Percentiles rank a stretch among this genome's conserved stretches.
phyloP scores from a whole-genome alignment of 2,113 vertebrate genomes.

The Nothoprocta pentlandii region DNA sequence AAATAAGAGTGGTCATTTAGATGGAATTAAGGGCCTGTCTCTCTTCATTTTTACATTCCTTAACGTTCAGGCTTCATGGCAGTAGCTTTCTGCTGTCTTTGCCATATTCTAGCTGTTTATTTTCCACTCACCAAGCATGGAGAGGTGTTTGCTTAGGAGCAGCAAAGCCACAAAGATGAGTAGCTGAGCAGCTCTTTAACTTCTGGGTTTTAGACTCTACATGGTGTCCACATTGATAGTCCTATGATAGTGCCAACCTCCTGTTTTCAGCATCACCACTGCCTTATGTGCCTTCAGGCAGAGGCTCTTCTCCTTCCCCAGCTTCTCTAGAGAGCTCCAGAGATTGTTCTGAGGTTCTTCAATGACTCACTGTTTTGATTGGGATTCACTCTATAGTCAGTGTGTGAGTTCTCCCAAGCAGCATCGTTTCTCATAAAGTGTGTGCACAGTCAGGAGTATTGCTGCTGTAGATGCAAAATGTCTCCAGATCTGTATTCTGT shows the following conservation, averaged over 20 bases:
- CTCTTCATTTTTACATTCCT: conserved; percentile 3
- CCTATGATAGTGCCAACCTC: not conserved
- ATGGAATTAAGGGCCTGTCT: not conserved
- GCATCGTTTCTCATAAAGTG: fast-evolving
- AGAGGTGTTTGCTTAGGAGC: not conserved
- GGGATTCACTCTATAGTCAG: not conserved
- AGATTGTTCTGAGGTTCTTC: not conserved
- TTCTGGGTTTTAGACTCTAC: not conserved
- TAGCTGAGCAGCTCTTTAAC: not conserved
- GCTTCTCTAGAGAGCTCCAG: not conserved
- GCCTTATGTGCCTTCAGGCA: not conserved
- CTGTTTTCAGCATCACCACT: not conserved
- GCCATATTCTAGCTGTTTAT: not conserved
- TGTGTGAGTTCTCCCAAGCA: not conserved
- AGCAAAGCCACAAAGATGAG: not conserved
- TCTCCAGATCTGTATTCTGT: not conserved
- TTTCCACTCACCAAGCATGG: not conserved
- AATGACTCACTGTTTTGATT: not conserved
- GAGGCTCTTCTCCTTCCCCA: not conserved
- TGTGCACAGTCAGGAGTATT: not conserved
- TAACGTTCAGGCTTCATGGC: not conserved
- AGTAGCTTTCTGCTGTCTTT: not conserved
- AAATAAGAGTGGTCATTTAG: conserved; percentile 9
- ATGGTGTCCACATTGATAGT: fast-evolving
- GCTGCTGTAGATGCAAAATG: not conserved